phyloP scores from a whole-genome alignment of 1,140 invertebrate species.

The Procambarus virginalis region DNA sequence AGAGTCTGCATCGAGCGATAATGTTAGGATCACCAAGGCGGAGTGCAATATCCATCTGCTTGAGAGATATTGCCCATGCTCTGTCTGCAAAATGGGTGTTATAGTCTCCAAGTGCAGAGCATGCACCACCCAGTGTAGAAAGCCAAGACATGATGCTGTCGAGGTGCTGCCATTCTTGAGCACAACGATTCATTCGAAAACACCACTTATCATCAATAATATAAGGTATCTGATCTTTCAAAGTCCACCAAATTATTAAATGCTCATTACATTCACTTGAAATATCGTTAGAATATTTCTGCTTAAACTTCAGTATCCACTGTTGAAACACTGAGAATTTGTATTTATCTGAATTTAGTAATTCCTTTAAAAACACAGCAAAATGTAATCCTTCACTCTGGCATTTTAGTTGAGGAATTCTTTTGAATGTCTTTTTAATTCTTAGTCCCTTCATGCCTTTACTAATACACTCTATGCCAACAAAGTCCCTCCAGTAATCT shows the following conservation, averaged over 20 bases:
- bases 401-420: neutral
- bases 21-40: constrained; percentile 86
- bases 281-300: neutral
- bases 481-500: neutral
- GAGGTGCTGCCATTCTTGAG: constrained; percentile 82
- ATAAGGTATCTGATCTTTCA: constrained; percentile 28
- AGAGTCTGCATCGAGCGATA: constrained; percentile 86
- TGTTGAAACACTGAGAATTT: constrained; percentile 22
- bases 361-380: constrained; percentile 38
- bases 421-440: neutral
- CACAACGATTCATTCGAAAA: constrained; percentile 59
- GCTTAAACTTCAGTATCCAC: neutral
- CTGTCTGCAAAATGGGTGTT: constrained; percentile 85
- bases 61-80: constrained; percentile 88
- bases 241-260: constrained; percentile 10
- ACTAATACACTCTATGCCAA: neutral
- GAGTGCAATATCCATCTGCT: constrained; percentile 86
- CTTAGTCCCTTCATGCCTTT: neutral
- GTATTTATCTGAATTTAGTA: constrained; percentile 28
- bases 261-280: neutral
- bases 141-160: constrained; percentile 93
- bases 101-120: constrained; percentile 92
- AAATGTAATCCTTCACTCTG: constrained; percentile 43
- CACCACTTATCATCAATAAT: constrained; percentile 53
- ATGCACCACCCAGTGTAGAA: constrained; percentile 96